These are phyloP conservation scores for Balaenoptera acutorostrata DNA, from an alignment of 2,113 vertebrate species.

Conservation along the genomic window DNA sequence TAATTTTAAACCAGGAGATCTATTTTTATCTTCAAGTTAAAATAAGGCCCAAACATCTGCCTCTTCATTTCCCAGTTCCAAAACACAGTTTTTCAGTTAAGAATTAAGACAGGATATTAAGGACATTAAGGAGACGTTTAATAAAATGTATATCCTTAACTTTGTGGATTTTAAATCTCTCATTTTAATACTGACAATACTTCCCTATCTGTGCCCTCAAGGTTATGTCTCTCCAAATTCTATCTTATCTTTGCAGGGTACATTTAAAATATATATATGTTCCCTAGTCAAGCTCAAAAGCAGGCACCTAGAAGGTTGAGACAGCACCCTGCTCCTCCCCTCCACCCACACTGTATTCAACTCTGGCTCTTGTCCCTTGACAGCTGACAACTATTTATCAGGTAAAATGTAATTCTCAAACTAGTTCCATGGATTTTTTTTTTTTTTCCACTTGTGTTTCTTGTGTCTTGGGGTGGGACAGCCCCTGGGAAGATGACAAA, in stretches of 20 bases:
- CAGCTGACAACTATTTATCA: not conserved
- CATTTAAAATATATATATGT: not conserved
- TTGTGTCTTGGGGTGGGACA: not conserved
- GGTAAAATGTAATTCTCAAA: not conserved
- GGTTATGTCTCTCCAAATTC: not conserved
- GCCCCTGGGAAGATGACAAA: not conserved
- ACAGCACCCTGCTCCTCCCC: rapidly evolving
- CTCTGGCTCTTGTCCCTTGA: not conserved
- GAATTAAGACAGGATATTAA: not conserved
- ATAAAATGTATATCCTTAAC: not conserved
- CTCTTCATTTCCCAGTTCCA: not conserved
- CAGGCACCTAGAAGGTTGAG: not conserved
- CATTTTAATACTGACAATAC: not conserved
- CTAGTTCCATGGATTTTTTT: not conserved
- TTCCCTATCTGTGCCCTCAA: not conserved
- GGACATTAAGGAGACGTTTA: not conserved
- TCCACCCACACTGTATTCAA: not conserved
- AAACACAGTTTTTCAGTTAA: not conserved
- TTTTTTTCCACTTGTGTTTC: not conserved
- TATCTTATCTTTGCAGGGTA: not conserved
- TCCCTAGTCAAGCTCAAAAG: not conserved
- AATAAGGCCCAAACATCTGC: not conserved
- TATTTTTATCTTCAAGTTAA: not conserved
- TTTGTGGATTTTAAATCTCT: not conserved
- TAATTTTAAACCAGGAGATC: not conserved